Percentiles rank a stretch among this genome's conserved stretches.
Evolutionary conservation across 1,140 invertebrate genomes (phyloP).

Genomic region (Brachionus asplanchnoidis): DNA sequence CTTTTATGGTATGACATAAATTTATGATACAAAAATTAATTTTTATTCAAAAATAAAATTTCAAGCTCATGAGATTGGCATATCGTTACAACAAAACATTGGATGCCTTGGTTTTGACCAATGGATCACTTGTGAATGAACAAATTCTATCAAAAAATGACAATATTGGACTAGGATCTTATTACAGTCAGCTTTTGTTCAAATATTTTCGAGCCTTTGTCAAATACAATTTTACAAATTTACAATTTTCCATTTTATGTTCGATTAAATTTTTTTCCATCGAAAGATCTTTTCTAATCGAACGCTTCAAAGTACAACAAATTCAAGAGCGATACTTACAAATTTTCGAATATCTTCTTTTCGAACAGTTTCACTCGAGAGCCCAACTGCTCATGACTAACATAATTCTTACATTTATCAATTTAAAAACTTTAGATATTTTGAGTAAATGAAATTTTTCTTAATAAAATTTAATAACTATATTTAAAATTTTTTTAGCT

Average conservation of each 20-base stretch:
- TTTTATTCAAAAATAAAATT: background rate
- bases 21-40: background rate
- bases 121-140: constrained; percentile 6
- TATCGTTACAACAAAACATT: constrained; percentile 24
- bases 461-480: too few species aligned
- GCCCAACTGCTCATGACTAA: background rate
- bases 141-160: background rate
- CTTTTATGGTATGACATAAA: too few species aligned
- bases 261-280: constrained; percentile 18
- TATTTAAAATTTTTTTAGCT: background rate
- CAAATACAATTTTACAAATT: background rate
- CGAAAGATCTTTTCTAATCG: constrained; percentile 10
- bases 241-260: constrained; percentile 23
- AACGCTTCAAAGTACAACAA: constrained; percentile 33
- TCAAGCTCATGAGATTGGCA: constrained; percentile 2
- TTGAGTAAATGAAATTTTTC: background rate
- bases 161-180: background rate
- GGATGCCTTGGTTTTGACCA: constrained; percentile 6
- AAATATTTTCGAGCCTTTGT: background rate
- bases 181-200: background rate
- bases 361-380: background rate
- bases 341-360: constrained; percentile 13
- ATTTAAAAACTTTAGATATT: constrained; percentile 1
- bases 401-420: background rate
- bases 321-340: constrained; percentile 24